These are phyloP conservation scores for Apus apus DNA, from an alignment of 2,113 vertebrate species.

Conservation along the genomic window DNA sequence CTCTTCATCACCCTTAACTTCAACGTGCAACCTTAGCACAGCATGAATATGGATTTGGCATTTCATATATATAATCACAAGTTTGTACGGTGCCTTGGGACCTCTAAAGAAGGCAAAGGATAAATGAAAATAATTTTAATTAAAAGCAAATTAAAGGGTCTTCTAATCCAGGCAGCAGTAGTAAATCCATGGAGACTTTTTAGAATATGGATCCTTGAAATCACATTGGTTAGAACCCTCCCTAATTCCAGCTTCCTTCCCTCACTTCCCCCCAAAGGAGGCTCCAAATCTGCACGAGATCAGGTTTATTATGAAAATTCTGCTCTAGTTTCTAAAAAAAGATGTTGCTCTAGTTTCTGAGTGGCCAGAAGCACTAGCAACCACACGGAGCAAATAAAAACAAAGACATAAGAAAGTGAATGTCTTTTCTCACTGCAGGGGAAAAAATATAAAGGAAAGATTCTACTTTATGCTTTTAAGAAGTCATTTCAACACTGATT, in stretches of 20 bases:
- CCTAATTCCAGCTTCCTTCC: background rate
- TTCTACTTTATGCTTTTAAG: background rate
- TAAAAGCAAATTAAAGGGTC: slow-evolving; percentile 56
- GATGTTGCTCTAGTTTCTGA: slow-evolving; percentile 12
- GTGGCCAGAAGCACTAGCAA: slow-evolving; percentile 10
- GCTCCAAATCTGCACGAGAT: background rate
- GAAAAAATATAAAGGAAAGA: background rate
- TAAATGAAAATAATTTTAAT: slow-evolving; percentile 61
- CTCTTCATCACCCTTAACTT: background rate
- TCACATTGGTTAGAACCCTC: background rate
- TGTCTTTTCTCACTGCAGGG: background rate
- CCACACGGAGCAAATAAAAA: background rate
- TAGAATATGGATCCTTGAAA: slow-evolving; percentile 23
- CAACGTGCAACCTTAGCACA: background rate
- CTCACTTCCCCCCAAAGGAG: background rate
- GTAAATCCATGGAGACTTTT: background rate
- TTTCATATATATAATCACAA: background rate
- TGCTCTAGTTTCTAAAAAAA: slow-evolving; percentile 58
- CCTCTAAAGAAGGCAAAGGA: background rate
- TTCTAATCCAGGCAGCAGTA: slow-evolving; percentile 43
- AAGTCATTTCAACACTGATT: background rate
- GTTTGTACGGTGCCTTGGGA: slow-evolving; percentile 1
- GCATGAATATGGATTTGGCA: background rate
- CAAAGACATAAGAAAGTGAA: background rate
- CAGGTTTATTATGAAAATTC: slow-evolving; percentile 50